Evolutionary conservation across 2,888 invertebrate species (phyloP), one percentile per base, ranked within the genome.

Genomic region (Crepidodera aurea): DNA sequence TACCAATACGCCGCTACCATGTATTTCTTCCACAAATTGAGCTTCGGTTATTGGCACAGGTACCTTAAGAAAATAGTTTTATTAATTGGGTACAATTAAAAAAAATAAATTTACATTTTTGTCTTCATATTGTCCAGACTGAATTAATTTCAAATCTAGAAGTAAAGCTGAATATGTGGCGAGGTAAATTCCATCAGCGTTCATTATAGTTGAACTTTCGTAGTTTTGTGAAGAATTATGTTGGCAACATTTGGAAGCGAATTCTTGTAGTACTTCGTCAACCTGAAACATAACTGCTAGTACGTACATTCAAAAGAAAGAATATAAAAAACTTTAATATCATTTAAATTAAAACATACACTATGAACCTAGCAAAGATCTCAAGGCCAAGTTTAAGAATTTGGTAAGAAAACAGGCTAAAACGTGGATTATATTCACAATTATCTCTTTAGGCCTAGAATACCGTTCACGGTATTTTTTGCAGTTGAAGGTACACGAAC

Each of bases 161-260:
- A 93, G 81, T 16, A 97, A 81, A 0, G 94, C 91, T 0, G 94
- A 90, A 77, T 94, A 95, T 0, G 94, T 93, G 1, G 96, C 93
- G 65, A 96, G 82, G 77, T 97, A 97, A 37, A 97, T 92, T 16
- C 96, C 96, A 81, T 97, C 97, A 1, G 96, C 96, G 80, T 97
- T 97, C 84, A 97, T 92, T 42, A 94, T 91, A 29, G 90, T 90
- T 1, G 88, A 83, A 2, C 88, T 85, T 40, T 88, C 85, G 1
- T 88, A 86, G 0, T 85, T 86, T 72, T 80, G 81, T 1, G 89
- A 85, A 72, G 88, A 87, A 79, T 86, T 88, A 85, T 92, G 89
- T 82, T 94, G 91, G 79, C 96, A 96, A 73, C 94, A 93, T 66
- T 91, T 89, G 0, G 96, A 95, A 1, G 96, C 92, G 75, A 96